Evolutionary conservation across 2,113 vertebrate species (phyloP).

Genomic region (Acrocephalus kingi): DNA sequence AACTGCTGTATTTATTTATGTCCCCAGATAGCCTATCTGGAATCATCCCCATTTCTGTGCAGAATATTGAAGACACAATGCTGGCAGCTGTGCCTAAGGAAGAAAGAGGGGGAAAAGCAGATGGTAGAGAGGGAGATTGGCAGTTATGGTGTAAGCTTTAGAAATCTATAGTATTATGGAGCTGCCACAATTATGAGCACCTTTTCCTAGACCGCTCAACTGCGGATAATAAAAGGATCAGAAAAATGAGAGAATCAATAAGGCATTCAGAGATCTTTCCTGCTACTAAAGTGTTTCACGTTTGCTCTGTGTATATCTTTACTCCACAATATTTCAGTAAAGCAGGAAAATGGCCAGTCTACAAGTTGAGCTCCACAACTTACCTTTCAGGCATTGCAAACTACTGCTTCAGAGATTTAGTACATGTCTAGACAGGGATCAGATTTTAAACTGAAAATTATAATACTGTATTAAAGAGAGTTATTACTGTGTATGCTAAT

Average conservation of each 20-base stretch:
- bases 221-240: not conserved
- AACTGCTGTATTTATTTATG: not conserved
- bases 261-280: not conserved
- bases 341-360: not conserved
- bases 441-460: not conserved
- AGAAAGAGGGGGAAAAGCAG: not conserved
- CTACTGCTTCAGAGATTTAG: not conserved
- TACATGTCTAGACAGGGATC: not conserved
- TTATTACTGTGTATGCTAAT: not conserved
- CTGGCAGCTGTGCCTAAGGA: not conserved
- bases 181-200: not conserved
- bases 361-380: not conserved
- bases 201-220: not conserved
- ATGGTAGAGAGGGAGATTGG: not conserved
- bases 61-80: not conserved
- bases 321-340: not conserved
- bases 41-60: not conserved
- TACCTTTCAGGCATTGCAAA: not conserved
- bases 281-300: not conserved
- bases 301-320: not conserved
- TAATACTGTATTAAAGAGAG: not conserved
- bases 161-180: not conserved
- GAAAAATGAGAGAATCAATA: slow-evolving; percentile 3
- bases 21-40: not conserved
- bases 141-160: not conserved